A percentile compares a stretch with the other conserved stretches of the same genome.
Conservation (phyloP, 2,113 vertebrate genomes). For the Struthidea cinerea region DNA sequence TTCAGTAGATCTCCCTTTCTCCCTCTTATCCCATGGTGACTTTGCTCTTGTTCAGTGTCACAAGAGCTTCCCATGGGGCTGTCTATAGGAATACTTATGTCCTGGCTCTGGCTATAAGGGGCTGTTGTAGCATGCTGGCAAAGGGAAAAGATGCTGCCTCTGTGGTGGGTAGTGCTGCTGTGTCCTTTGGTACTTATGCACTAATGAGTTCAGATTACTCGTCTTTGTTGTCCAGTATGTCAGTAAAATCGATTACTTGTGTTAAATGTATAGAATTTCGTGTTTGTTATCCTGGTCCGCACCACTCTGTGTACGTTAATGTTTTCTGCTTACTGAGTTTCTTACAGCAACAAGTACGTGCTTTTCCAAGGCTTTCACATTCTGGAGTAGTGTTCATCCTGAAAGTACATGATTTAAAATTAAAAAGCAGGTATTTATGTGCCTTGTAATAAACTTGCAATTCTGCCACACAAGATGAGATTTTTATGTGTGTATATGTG, state of each 20-base stretch:
- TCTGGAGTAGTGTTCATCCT: conserved; percentile 18
- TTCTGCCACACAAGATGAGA: not conserved
- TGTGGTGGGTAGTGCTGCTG: not conserved
- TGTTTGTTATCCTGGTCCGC: not conserved
- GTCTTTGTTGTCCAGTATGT: not conserved
- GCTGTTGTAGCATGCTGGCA: not conserved
- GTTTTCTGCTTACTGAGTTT: not conserved
- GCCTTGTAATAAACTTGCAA: not conserved
- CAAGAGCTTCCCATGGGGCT: not conserved
- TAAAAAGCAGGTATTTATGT: not conserved
- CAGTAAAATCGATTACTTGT: not conserved
- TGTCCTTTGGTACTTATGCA: not conserved
- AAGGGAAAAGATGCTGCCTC: conserved; percentile 9
- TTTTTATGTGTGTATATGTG: not conserved
- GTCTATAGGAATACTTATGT: not conserved
- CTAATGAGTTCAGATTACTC: conserved; percentile 10
- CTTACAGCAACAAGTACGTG: not conserved
- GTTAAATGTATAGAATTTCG: not conserved
- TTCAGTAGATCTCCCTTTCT: not conserved
- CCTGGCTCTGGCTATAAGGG: not conserved
- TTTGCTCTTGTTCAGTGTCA: not conserved
- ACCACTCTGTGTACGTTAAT: not conserved
- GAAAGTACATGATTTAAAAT: not conserved
- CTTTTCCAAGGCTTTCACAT: not conserved
- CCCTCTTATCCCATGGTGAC: not conserved